Base-by-base conservation (phyloP, 2,797 vertebrate species). In the Bovichtus diacanthus region DNA sequence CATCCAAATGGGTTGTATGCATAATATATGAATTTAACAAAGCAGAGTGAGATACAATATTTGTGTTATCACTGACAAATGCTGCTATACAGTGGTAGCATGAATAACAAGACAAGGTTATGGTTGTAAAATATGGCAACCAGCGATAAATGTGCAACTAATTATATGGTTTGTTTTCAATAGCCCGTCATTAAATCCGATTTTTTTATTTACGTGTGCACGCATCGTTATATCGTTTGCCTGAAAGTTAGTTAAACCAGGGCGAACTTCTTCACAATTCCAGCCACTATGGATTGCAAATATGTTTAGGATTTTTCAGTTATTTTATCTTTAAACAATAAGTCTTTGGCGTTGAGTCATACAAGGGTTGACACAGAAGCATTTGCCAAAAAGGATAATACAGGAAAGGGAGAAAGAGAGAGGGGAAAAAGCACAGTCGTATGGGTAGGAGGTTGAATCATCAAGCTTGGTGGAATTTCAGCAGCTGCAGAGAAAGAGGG, bases 381-480 rank as follows among this genome's bases (percentile, higher is more conserved):
- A 44, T 9, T 5, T 2, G 6, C 43, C 53, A 69, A 46, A 79
- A 66, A 59, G 44, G 65, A 78, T 31, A 55, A 76, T 54, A 41
- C 47, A 44, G 63, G 39, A 63, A 29, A 44, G 38, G 25, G 53
- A 16, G 39, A 66, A 50, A 47, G 11, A 46, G 41, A 56, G 67
- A 34, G 49, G 18, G 38, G 21, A 15, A 19, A 49, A 49, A 65
- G 73, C 60, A 58, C 56, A 47, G 68, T 41, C 59, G 65, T 68
- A 65, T 64, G 34, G 70, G 76, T 69, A 63, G 67, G 80, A 83
- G 71, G 78, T 76, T 87, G 71, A 83, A 83, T 89, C 86, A 89
- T 79, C 74, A 81, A 82, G 78, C 80, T 82, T 78, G 76, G 59
- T 73, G 60, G 77, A 87, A 78, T 90, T 88, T 88, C 77, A 81